Percentiles rank a stretch among this genome's conserved stretches.
phyloP scores from a whole-genome alignment of 2,888 invertebrate species.

The Eucera pruinosa region DNA sequence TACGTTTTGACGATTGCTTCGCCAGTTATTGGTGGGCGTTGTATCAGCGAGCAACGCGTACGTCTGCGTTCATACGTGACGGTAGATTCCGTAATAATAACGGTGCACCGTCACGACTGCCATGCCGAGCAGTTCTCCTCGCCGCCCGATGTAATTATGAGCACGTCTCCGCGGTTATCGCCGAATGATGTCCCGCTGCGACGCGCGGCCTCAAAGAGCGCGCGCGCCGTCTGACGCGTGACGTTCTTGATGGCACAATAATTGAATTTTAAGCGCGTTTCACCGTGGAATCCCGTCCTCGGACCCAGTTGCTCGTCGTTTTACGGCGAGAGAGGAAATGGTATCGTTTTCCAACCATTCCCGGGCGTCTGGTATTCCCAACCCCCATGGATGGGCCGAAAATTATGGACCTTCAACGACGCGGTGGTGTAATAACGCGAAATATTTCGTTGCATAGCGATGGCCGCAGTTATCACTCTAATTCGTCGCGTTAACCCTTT shows the following conservation, averaged over 20 bases:
- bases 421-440: not conserved
- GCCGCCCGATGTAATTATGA: conserved; percentile 61
- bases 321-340: not conserved
- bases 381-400: not conserved
- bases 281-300: conserved; percentile 4
- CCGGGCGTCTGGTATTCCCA: not conserved
- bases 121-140: conserved; percentile 41
- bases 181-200: conserved; percentile 47
- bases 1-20: conserved; percentile 18
- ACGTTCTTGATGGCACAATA: conserved; percentile 51
- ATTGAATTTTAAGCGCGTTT: conserved; percentile 48
- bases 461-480: not conserved
- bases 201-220: conserved; percentile 37
- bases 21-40: not conserved
- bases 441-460: not conserved
- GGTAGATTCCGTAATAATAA: conserved; percentile 69
- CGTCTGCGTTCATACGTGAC: conserved; percentile 25
- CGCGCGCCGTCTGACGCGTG: conserved; percentile 29
- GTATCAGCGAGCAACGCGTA: not conserved
- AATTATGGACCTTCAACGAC: conserved; percentile 16
- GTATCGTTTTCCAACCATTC: not conserved
- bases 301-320: conserved; percentile 7
- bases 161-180: conserved; percentile 61
- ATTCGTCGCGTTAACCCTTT: not conserved
- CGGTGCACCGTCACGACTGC: conserved; percentile 50